Evolutionary conservation across 1,140 invertebrate genomes (phyloP).

Genomic region (Oncopodura yosiiana): DNA sequence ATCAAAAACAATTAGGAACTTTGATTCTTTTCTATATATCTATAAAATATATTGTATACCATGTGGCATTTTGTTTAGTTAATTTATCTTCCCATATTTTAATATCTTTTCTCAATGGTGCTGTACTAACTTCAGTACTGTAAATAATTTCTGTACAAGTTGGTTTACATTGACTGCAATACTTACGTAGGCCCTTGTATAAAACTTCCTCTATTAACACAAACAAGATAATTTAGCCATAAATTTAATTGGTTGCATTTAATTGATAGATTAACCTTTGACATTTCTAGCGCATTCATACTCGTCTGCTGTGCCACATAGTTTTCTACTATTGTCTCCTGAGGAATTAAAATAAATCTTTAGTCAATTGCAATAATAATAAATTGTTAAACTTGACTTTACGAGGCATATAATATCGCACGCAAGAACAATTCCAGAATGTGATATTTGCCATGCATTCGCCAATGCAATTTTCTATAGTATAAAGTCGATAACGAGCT

Average conservation of each 20-base stretch:
- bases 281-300: neutral
- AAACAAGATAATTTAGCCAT: neutral
- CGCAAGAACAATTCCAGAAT: neutral
- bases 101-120: neutral
- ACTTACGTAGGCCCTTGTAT: constrained; percentile 11
- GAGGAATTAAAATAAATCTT: neutral
- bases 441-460: neutral
- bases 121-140: constrained; percentile 7
- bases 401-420: neutral
- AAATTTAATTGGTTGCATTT: no score
- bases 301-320: neutral
- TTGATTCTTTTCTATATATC: no score
- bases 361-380: neutral
- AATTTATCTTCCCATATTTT: neutral
- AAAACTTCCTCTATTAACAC: neutral
- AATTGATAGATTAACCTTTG: neutral
- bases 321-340: neutral
- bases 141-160: constrained; percentile 28
- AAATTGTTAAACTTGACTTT: neutral
- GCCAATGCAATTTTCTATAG: neutral
- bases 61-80: neutral
- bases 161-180: constrained; percentile 18
- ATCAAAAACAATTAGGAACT: no score
- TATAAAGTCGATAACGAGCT: no score
- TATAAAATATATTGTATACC: neutral